Evolutionary conservation across 2,888 invertebrate species (phyloP).

Genomic region (Sylvicola cinctus): DNA sequence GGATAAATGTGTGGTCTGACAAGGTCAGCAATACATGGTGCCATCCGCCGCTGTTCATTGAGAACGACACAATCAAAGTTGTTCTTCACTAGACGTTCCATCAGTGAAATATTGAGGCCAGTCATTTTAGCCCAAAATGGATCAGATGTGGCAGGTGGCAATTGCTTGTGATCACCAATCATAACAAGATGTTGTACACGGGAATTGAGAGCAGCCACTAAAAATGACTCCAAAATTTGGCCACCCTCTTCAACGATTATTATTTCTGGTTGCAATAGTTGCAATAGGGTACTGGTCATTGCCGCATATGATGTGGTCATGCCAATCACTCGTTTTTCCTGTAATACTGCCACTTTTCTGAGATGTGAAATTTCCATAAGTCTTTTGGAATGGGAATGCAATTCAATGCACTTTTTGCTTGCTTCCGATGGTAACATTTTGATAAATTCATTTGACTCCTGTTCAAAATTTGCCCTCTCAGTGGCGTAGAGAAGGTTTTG

Average conservation of each 20-base stretch:
- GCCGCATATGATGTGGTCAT: neutral
- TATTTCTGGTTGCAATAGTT: neutral
- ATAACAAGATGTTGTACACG: neutral
- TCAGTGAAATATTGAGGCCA: neutral
- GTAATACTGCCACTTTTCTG: neutral
- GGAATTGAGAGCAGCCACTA: neutral
- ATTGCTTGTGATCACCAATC: neutral
- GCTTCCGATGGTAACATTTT: no score
- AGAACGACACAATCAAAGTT: constrained; percentile 15
- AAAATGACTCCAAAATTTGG: neutral
- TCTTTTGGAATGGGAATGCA: no score
- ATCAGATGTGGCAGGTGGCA: neutral
- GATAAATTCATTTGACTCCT: neutral
- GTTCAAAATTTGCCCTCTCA: neutral
- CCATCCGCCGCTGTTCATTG: constrained; percentile 55
- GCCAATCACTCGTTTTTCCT: neutral
- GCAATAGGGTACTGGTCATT: neutral
- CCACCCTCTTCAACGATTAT: neutral
- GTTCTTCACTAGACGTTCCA: neutral
- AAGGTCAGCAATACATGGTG: constrained; percentile 38
- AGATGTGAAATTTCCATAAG: neutral
- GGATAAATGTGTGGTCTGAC: constrained; percentile 48
- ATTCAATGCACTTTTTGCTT: no score
- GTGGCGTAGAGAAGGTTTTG: no score
- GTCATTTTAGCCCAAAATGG: neutral